These are phyloP conservation scores for Stenolophus ochropezus DNA, from an alignment of 2,888 invertebrate genomes.

Conservation along the genomic window DNA sequence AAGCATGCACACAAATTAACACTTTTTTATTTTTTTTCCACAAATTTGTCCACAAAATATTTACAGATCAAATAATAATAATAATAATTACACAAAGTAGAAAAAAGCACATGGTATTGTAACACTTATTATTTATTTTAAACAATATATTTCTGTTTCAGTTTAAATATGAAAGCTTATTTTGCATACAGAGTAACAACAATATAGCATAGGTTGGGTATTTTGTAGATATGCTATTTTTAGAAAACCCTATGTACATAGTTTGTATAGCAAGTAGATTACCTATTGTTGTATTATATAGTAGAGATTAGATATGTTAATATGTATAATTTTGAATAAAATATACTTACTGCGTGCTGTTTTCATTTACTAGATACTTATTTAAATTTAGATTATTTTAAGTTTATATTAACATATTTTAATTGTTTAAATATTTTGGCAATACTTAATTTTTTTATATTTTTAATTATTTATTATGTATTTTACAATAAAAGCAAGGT, in stretches of 20 bases:
- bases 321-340: not conserved
- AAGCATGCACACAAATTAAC: not conserved
- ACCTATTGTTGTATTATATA: not conserved
- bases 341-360: not conserved
- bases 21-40: no score
- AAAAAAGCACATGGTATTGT: no score
- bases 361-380: not conserved
- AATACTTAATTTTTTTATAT: not conserved
- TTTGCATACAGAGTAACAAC: slow-evolving; percentile 7
- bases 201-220: not conserved
- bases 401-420: not conserved
- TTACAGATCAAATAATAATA: not conserved
- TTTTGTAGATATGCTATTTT: slow-evolving; percentile 3
- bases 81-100: no score
- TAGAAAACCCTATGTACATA: not conserved
- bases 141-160: slow-evolving; percentile 1
- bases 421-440: not conserved
- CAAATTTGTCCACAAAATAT: not conserved
- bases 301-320: not conserved
- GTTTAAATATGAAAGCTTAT: slow-evolving; percentile 17
- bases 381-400: not conserved
- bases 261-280: not conserved
- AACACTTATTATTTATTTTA: slow-evolving; percentile 14
- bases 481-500: no score
- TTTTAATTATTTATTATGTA: no score